Conservation (phyloP, 2,113 vertebrate genomes). For the Montifringilla adamsi region DNA sequence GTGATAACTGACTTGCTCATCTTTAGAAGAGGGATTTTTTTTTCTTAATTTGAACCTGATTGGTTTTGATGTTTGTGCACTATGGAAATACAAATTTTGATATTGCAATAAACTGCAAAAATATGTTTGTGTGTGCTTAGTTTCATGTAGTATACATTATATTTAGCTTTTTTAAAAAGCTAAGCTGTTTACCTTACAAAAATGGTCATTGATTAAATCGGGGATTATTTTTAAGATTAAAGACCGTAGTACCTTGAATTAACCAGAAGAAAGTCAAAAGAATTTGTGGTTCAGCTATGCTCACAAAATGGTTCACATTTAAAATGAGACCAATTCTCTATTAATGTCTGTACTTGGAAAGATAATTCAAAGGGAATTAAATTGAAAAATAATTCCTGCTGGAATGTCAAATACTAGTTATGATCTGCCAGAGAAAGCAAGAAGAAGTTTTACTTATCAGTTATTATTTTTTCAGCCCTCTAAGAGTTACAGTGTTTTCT, state of each 20-base stretch:
- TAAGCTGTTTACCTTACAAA: neutral
- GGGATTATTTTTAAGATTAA: neutral
- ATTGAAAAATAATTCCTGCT: neutral
- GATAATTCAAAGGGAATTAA: neutral
- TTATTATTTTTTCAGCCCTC: neutral
- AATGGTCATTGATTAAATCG: neutral
- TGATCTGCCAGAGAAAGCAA: neutral
- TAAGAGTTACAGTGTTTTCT: neutral
- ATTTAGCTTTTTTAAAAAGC: neutral
- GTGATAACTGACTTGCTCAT: neutral
- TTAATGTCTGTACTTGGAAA: neutral
- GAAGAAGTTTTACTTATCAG: neutral
- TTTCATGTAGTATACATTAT: neutral
- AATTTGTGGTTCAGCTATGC: neutral
- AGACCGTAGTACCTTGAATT: neutral
- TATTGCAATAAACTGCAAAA: neutral
- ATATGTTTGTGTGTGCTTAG: neutral
- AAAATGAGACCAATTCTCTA: neutral
- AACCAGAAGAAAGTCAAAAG: neutral
- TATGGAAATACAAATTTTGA: neutral
- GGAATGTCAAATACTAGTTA: neutral
- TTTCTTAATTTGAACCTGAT: neutral
- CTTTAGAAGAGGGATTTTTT: neutral
- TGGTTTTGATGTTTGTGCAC: neutral
- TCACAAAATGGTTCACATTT: neutral